Percentiles rank a stretch among this genome's conserved stretches.
phyloP scores from a whole-genome alignment of 2,113 vertebrate species.

The Ahaetulla prasina region DNA sequence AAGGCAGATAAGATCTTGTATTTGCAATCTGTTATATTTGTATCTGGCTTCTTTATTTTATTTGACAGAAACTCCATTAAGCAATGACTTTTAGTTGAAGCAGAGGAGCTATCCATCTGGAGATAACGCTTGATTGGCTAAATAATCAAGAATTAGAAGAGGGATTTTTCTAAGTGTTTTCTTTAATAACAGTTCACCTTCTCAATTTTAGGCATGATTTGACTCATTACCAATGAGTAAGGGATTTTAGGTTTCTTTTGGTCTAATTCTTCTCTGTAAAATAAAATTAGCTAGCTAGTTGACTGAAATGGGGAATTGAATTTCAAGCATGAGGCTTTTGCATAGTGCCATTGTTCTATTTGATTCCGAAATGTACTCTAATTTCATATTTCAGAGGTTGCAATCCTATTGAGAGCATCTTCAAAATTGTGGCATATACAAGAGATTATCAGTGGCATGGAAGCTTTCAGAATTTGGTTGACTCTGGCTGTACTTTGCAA shows the following conservation, averaged over 20 bases:
- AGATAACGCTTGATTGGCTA: neutral
- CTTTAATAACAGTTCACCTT: neutral
- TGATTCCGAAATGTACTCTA: constrained; percentile 30
- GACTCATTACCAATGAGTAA: neutral
- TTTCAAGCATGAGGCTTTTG: constrained; percentile 19
- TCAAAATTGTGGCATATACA: constrained; percentile 3
- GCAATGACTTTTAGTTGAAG: neutral
- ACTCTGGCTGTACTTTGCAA: constrained; percentile 30
- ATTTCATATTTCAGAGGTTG: constrained; percentile 49
- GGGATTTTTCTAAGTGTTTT: neutral
- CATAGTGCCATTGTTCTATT: constrained; percentile 48
- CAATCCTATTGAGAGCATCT: constrained; percentile 6
- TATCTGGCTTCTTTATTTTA: neutral
- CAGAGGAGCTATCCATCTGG: neutral
- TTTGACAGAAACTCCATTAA: neutral
- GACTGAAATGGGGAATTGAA: neutral
- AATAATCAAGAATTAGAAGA: neutral
- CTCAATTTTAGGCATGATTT: neutral
- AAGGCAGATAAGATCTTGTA: neutral
- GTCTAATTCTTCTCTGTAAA: neutral
- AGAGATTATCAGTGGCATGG: constrained; percentile 48
- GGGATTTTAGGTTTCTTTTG: fast-evolving
- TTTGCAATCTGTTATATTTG: neutral
- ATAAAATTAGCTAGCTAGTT: neutral
- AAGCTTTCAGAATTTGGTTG: constrained; percentile 34